Evolutionary conservation across 2,113 vertebrate genomes (phyloP), one percentile per base, ranked within the genome.

Genomic region (Dromas ardeola): DNA sequence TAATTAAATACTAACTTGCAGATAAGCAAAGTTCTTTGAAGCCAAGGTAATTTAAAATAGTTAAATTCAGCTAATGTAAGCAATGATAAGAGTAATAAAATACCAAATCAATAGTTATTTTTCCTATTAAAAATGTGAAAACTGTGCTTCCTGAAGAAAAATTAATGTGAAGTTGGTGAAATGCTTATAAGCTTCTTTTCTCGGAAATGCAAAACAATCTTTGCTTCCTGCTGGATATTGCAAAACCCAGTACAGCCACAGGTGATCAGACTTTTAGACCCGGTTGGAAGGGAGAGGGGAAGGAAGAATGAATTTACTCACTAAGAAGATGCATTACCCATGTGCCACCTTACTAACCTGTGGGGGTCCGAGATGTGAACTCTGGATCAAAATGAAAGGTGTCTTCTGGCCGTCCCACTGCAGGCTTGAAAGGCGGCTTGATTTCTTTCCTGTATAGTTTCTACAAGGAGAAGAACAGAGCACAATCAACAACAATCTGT

Each of bases 341-440:
- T 5, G 6, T 36, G 29, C 14, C 23, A 53, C 6, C 29, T 53
- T 10, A 27, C 83, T 92, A 70, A 99, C 99, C 99, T 96, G 99
- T 99, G 62, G 99, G 99, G 13, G 99, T 99, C 91, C 99, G 98
- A 29, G 99, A 99, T 3, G 99, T 99, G 97, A 99, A 99, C 92
- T 99, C 99, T 1, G 99, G 99, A 88, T 99, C 99, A 86, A 99
- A 99, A 97, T 99, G 99, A 97, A 99, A 99, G 38, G 99, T 99
- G 96, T 99, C 99, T 88, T 99, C 99, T 23, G 99, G 99, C 92
- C 99, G 97, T 74, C 99, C 99, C 72, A 99, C 99, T 0, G 99
- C 99, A 0, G 99, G 99, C 97, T 99, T 99, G 98, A 99, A 99
- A 5, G 99, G 99, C 0, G 99, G 99, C 90, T 99, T 99, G 97